phyloP scores from a whole-genome alignment of 2,113 vertebrate genomes.

The Marcusenius ussheri region DNA sequence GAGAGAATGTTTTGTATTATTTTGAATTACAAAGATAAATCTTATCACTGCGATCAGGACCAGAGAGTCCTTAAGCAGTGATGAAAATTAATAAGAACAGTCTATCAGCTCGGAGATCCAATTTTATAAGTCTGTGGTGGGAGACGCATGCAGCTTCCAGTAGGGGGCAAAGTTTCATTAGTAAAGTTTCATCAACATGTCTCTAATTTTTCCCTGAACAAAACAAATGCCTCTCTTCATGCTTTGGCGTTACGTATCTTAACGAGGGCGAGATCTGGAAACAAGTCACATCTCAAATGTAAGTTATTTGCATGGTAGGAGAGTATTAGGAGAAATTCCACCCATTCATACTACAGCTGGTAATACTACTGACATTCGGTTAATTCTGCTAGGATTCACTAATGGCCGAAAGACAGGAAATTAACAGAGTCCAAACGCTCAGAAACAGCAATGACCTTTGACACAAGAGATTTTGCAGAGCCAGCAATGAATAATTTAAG shows the following conservation, averaged over 20 bases:
- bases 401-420: not conserved
- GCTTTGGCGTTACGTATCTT: not conserved
- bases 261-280: not conserved
- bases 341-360: not conserved
- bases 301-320: not conserved
- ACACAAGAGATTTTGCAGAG: not conserved
- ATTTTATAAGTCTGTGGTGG: not conserved
- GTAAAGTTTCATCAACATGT: not conserved
- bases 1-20: not conserved
- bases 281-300: not conserved
- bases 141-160: not conserved
- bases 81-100: not conserved
- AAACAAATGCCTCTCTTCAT: not conserved
- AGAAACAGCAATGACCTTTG: not conserved
- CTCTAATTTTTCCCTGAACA: not conserved
- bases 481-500: not conserved
- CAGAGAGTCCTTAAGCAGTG: not conserved
- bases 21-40: not conserved
- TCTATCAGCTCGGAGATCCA: not conserved
- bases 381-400: not conserved
- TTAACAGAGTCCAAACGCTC: not conserved
- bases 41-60: not conserved
- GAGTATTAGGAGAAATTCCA: not conserved
- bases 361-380: not conserved
- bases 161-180: conserved; percentile 29